A percentile compares a stretch with the other conserved stretches of the same genome.
phyloP scores from a whole-genome alignment of 2,797 vertebrate genomes.

The Chrosomus eos region DNA sequence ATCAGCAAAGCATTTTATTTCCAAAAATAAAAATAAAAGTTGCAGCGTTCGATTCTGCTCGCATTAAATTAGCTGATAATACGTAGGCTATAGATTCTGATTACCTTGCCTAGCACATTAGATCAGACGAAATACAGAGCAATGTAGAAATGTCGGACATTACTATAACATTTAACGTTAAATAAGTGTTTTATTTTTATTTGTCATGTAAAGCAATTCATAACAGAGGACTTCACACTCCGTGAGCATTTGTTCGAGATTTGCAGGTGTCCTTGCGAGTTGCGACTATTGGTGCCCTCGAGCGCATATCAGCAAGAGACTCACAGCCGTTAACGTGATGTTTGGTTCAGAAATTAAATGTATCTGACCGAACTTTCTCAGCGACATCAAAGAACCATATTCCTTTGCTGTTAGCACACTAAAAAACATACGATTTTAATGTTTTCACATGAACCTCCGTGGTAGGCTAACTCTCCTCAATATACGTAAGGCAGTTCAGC shows the following conservation, averaged over 20 bases:
- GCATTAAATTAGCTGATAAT: background rate
- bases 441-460: background rate
- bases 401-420: background rate
- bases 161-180: background rate
- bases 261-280: background rate
- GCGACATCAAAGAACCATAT: background rate
- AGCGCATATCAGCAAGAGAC: background rate
- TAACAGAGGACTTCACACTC: background rate
- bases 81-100: background rate
- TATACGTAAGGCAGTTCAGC: background rate
- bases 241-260: background rate
- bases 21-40: background rate
- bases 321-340: background rate
- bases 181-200: too few relatives aligned
- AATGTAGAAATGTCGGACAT: background rate
- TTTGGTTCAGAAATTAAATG: slow-evolving; percentile 10
- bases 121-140: background rate
- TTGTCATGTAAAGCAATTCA: background rate
- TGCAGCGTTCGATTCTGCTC: background rate
- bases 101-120: background rate
- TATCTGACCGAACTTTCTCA: slow-evolving; percentile 10
- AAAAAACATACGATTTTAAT: background rate
- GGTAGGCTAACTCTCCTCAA: background rate
- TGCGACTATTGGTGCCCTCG: slow-evolving; percentile 11
- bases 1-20: background rate